Evolutionary conservation across 2,888 invertebrate species (phyloP), one percentile per base, ranked within the genome.

Genomic region (Helicoverpa assulta): DNA sequence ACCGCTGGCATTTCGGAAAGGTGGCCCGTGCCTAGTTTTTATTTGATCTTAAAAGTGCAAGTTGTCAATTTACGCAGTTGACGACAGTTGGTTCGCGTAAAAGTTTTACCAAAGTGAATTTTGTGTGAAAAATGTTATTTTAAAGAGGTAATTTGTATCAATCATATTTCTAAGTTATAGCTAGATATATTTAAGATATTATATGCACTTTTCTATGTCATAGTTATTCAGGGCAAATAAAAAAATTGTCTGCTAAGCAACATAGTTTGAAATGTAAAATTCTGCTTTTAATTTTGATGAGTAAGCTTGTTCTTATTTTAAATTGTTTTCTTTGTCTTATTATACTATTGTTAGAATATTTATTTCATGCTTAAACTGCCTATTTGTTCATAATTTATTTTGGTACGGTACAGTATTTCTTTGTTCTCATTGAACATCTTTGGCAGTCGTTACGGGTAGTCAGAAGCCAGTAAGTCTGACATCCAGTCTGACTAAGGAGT

Each of bases 1-100:
- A 52, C 76, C 57, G 67, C 54, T 75, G 73, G 67, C 73, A 70
- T 73, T 73, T 66, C 50, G 60, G 51, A 69, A 77, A 81, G 76
- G 70, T 72, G 47, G 53, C 64, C 37, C 40, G 51, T 68, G 74
- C 67, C 71, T 58, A 71, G 40, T 82, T 79, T 79, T 73, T 71
- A 43, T 43, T 29, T 56, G 14, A 61, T 33, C 14, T n/a, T 77
- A 80, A 70, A 80, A 77, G 70, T 80, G 62, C 62, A 70, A 80
- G 51, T 57, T 59, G 69, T 58, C 33, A 55, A 51, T 61, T 61
- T 75, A 61, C 72, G 72, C 50, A 80, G 76, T 70, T 56, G 33
- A 50, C 60, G 2, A 12, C 12, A 2, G 37, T 10, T 3, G 3
- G 64, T 26, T 37, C 26, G 26, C 26, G 26, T 4, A 55, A 75